Percentiles rank a stretch among this genome's conserved stretches.
Evolutionary conservation across 2,113 vertebrate species (phyloP).

Genomic region (Sinocyclocheilus anophthalmus): DNA sequence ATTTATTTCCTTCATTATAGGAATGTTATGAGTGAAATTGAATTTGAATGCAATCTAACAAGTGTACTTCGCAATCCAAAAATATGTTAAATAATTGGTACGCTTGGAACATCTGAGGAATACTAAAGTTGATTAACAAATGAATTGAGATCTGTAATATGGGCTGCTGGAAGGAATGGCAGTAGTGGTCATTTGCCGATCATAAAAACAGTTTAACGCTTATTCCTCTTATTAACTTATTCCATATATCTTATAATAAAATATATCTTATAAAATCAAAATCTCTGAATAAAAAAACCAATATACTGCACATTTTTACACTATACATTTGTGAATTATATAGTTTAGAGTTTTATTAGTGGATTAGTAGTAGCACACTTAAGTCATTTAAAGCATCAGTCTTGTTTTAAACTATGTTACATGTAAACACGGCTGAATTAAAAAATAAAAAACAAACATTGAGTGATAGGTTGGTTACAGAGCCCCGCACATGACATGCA

Average conservation of each 20-base stretch:
- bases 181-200: neutral
- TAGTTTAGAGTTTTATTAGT: neutral
- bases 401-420: no score
- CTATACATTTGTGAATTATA: neutral
- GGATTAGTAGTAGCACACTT: no score
- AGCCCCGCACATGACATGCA: no score
- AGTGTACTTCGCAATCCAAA: constrained; percentile 5
- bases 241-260: neutral
- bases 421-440: no score
- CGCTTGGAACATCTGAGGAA: constrained; percentile 5
- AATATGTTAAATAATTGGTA: constrained; percentile 24
- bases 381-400: no score
- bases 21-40: neutral
- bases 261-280: neutral
- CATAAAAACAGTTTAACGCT: neutral
- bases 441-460: no score
- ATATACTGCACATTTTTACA: neutral
- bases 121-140: constrained; percentile 34
- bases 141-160: constrained; percentile 3
- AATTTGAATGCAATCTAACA: constrained; percentile 13
- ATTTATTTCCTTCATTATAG: neutral
- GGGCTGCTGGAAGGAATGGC: neutral
- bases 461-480: no score
- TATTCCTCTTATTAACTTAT: neutral
- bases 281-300: neutral